A percentile compares a stretch with the other conserved stretches of the same genome.
Evolutionary conservation across 2,113 vertebrate species (phyloP).

Genomic region (human): GRCh38 chr15:74670001-74670500

Average conservation of each 20-base stretch:
- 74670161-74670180: neutral
- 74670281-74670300: neutral
- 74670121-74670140: too few species aligned
- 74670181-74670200: neutral
- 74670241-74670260: neutral
- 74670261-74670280: neutral
- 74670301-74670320: neutral
- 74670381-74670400: constrained; percentile 89
- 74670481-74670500: too few species aligned
- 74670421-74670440: too few species aligned
- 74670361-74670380: constrained; percentile 33
- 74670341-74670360: neutral
- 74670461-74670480: too few species aligned
- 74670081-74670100: too few species aligned
- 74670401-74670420: constrained; percentile 85
- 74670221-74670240: neutral
- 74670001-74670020: too few species aligned
- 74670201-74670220: neutral
- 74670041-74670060: too few species aligned
- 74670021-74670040: too few species aligned
- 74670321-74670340: neutral
- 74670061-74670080: too few species aligned
- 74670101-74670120: too few species aligned
- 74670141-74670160: too few species aligned
- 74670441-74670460: too few species aligned